phyloP scores from a whole-genome alignment of 2,888 invertebrate species.

The Melanchra persicariae region DNA sequence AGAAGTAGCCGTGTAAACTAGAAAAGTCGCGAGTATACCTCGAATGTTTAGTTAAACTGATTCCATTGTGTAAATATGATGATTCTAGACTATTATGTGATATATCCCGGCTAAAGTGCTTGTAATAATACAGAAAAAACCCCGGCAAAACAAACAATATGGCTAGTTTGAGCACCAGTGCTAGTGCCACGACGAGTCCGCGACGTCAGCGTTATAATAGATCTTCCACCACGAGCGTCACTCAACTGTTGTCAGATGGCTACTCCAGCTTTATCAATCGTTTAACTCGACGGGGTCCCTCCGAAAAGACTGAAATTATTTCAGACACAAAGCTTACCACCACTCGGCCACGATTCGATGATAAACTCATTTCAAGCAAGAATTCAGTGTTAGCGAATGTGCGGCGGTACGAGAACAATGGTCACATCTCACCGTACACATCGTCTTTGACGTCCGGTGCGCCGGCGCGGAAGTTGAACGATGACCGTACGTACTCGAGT shows the following conservation, averaged over 20 bases:
- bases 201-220: conserved; percentile 94
- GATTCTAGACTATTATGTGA: conserved; percentile 80
- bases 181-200: conserved; percentile 86
- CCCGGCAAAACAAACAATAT: conserved; percentile 70
- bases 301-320: conserved; percentile 91
- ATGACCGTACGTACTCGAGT: conserved; percentile 84
- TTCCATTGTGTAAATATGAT: conserved; percentile 80
- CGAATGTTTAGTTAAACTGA: conserved; percentile 65
- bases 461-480: conserved; percentile 80
- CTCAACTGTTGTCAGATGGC: conserved; percentile 96
- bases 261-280: conserved; percentile 96
- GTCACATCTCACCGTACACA: conserved; percentile 84
- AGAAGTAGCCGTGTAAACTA: conserved; percentile 74
- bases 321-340: conserved; percentile 80
- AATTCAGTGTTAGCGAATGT: conserved; percentile 82
- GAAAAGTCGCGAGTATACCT: conserved; percentile 53
- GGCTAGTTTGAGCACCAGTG: conserved; percentile 83
- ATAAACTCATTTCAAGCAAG: conserved; percentile 82
- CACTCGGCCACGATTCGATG: conserved; percentile 84
- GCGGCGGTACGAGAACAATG: conserved; percentile 86
- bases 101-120: conserved; percentile 83
- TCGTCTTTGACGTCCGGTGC: conserved; percentile 79
- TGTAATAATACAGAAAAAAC: conserved; percentile 63
- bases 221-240: conserved; percentile 95
- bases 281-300: conserved; percentile 94